Base-by-base conservation (phyloP, 2,888 invertebrate species). In the Tipula helvola region DNA sequence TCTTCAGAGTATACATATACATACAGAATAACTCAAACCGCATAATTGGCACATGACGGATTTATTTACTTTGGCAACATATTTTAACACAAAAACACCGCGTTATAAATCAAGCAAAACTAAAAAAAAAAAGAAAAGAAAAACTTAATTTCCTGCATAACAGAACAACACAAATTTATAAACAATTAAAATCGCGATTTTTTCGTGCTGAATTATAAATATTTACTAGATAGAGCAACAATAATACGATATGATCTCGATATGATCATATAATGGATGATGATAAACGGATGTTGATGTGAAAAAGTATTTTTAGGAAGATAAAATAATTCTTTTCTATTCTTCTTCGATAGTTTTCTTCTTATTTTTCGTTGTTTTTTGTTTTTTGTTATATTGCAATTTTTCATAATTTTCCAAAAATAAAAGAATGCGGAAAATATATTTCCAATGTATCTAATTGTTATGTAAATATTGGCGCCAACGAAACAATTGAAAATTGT, bases 1-100 rank as follows among this genome's bases (percentile, higher is more conserved):
- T 10, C 10, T 44, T 12, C 44, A 12, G 10, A 10, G 10, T 44
- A 1, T 44, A 44, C 10, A 28, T 28, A 28, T 28, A 28, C 28
- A 28, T 28, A 47, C 12, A 47, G 47, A 47, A 10, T 52, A 52
- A 16, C n/a, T n/a, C n/a, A 16, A 52, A 52, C n/a, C n/a, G 28
- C 28, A 71, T 71, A 71, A 71, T 71, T 71, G 71, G 71, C 18
- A 71, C 10, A 8, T 71, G 71, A 71, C 28, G 10, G 28, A 28
- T 71, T 71, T 71, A 71, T 71, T 71, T 71, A 71, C 71, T 71
- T 71, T 71, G 71, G 71, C 71, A 71, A 71, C 71, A 71, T 71
- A 71, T 28, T 28, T 71, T 71, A 71, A 71, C 28, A 28, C 28
- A 71, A 18, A 28, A 71, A 71, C 28, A 71, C 71, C 71, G 28